phyloP scores from a whole-genome alignment of 2,888 invertebrate species.

The Macaria notata region DNA sequence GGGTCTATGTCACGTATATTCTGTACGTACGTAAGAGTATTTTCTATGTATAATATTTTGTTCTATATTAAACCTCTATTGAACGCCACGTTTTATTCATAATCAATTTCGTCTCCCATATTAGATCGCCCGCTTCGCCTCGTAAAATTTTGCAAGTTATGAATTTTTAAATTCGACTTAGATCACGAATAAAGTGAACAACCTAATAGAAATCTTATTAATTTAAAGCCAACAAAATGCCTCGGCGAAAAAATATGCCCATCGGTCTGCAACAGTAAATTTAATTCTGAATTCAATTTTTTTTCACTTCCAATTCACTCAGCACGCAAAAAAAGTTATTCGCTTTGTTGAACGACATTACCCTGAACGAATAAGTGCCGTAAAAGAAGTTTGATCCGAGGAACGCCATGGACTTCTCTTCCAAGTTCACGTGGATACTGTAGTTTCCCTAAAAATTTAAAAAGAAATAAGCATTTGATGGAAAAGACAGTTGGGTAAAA shows the following conservation, averaged over 20 bases:
- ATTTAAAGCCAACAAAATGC: no score
- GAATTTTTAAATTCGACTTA: no score
- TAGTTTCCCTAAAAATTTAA: constrained; percentile 60
- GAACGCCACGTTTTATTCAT: no score
- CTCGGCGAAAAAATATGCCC: constrained; percentile 11
- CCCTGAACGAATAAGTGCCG: constrained; percentile 59
- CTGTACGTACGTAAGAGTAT: no score
- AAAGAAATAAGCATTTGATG: constrained; percentile 5
- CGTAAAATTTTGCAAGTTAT: no score
- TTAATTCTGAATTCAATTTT: constrained; percentile 25
- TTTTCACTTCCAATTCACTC: constrained; percentile 39
- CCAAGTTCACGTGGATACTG: constrained; percentile 54
- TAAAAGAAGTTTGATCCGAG: constrained; percentile 66
- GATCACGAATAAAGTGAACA: no score
- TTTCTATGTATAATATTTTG: no score
- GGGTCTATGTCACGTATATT: no score
- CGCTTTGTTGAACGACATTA: constrained; percentile 52
- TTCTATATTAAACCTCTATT: no score
- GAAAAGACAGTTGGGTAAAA: background rate
- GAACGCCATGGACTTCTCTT: constrained; percentile 50
- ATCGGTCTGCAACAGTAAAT: constrained; percentile 6
- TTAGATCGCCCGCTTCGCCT: no score
- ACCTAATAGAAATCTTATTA: no score
- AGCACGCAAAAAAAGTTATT: constrained; percentile 62
- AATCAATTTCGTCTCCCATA: no score